Evolutionary conservation across 2,888 invertebrate genomes (phyloP), one percentile per base, ranked within the genome.

Genomic region (Oscheius sp.): DNA sequence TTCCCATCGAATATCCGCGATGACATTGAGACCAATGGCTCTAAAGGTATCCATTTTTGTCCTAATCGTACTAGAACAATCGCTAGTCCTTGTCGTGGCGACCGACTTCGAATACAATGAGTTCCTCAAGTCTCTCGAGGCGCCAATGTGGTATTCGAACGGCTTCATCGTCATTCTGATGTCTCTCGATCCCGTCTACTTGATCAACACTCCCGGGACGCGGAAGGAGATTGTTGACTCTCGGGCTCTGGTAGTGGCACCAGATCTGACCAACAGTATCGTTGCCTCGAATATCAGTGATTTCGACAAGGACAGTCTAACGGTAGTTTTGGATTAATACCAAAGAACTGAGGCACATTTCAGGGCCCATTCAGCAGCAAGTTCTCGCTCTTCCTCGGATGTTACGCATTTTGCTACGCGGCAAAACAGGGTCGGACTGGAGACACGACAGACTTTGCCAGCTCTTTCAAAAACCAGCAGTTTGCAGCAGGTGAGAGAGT

Each of bases 381-480:
- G n/a, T 55, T 74, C 13, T 66, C 74, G 5, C 7, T 68, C 11
- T 74, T 74, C 13, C 74, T 74, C n/a, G 50, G 55, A 2, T 74
- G 74, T 48, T 74, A 74, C 48, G 55, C 68, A 1, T 74, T 57
- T 35, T 74, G 74, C 33, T 74, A 68, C 68, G 74, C 58, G 2
- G n/a, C 74, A 5, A 66, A 66, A 21, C 32, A 50, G 10, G 50
- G 57, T 11, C n/a, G 47, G 1, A 29, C 57, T n/a, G 66, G 59
- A 42, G 58, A 68, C 21, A 74, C 74, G n/a, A 57, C 42, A 33
- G 47, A 74, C 50, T 68, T 60, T 21, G 10, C 29, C 50, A 58
- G n/a, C 58, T 13, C 29, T 1, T 74, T 74, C 51, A 55, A 58
- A 32, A 66, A 74, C 32, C 11, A 32, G 7, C 63, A 65, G 47